A percentile compares a stretch with the other conserved stretches of the same genome.
These are phyloP conservation scores for Phaethornis superciliosus DNA, from an alignment of 2,113 vertebrate genomes.

Conservation along the genomic window DNA sequence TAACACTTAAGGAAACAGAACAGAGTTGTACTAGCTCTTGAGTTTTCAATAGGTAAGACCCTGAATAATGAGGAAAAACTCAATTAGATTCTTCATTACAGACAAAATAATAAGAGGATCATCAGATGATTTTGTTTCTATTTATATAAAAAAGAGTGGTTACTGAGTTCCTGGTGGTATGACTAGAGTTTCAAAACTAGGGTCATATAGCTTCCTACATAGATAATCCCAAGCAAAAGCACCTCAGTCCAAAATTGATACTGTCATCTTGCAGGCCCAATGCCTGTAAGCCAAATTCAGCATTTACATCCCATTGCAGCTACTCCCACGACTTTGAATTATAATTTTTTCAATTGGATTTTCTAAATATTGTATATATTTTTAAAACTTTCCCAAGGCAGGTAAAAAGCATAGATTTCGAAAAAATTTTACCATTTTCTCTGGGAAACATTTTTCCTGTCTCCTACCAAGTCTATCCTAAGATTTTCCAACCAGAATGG, in stretches of 20 bases:
- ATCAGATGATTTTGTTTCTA: not conserved
- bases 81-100: not conserved
- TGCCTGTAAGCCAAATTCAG: not conserved
- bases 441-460: not conserved
- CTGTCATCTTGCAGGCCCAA: not conserved
- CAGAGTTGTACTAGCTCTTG: not conserved
- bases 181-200: not conserved
- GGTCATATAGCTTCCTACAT: not conserved
- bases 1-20: not conserved
- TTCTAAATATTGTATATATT: not conserved
- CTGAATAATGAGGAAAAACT: not conserved
- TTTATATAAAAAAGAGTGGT: not conserved
- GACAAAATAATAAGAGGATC: not conserved
- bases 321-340: not conserved
- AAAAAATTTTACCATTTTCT: not conserved
- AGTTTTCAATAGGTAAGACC: not conserved
- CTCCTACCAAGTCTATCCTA: not conserved
- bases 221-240: not conserved
- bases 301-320: not conserved
- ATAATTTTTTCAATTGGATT: not conserved
- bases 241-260: not conserved
- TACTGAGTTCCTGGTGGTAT: not conserved
- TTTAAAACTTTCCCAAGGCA: not conserved
- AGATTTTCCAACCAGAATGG: not conserved
- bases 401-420: not conserved